Percentiles rank a stretch among this genome's conserved stretches.
Evolutionary conservation across 2,888 invertebrate genomes (phyloP).

Genomic region (Yponomeuta plumbellus): DNA sequence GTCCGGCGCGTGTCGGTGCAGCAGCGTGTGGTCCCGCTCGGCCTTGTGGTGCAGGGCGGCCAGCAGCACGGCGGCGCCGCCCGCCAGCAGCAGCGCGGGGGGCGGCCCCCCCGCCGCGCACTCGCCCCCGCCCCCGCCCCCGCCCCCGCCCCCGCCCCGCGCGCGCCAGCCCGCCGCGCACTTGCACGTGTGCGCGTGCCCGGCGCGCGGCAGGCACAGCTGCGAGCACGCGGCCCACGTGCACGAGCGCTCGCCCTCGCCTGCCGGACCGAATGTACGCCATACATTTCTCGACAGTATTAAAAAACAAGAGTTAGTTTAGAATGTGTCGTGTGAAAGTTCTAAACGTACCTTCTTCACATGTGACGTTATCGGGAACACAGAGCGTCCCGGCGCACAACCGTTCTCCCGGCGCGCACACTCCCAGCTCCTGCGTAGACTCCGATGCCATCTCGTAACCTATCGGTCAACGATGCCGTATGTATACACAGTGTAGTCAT

Average conservation of each 20-base stretch:
- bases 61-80: slow-evolving; percentile 76
- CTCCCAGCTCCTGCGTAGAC: slow-evolving; percentile 41
- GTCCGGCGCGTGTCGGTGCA: slow-evolving; percentile 19
- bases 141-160: slow-evolving; percentile 57
- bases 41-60: slow-evolving; percentile 80
- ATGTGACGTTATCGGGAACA: slow-evolving; percentile 39
- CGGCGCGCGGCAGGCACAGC: slow-evolving; percentile 78
- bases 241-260: neutral
- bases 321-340: too few species aligned
- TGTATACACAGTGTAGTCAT: neutral
- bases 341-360: slow-evolving; percentile 32
- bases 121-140: slow-evolving; percentile 47
- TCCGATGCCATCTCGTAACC: neutral
- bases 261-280: too few species aligned
- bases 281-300: too few species aligned
- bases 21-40: slow-evolving; percentile 33
- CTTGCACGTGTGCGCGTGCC: slow-evolving; percentile 60
- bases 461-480: neutral
- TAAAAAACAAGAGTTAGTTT: too few species aligned
- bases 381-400: slow-evolving; percentile 55
- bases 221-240: slow-evolving; percentile 86
- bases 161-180: slow-evolving; percentile 77
- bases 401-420: slow-evolving; percentile 44
- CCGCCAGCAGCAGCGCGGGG: slow-evolving; percentile 80
- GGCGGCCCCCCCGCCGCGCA: slow-evolving; percentile 55